These are phyloP conservation scores for Equus przewalskii DNA, from an alignment of 2,113 vertebrate genomes.

Conservation along the genomic window DNA sequence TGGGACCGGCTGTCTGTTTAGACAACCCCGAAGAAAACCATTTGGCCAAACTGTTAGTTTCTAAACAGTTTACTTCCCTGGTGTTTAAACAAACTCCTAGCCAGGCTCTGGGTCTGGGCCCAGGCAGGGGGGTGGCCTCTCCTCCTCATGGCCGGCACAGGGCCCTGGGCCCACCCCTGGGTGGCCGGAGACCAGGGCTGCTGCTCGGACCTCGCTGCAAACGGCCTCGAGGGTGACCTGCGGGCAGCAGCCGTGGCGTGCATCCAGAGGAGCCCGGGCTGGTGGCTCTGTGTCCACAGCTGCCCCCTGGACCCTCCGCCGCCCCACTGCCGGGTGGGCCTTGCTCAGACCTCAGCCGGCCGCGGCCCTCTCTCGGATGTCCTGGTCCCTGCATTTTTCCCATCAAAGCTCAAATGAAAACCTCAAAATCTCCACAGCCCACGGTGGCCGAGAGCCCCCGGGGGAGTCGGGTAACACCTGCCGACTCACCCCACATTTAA, in stretches of 20 bases:
- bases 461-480: not conserved
- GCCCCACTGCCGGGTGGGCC: not conserved
- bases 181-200: not conserved
- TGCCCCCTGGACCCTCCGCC: not conserved
- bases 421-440: not conserved
- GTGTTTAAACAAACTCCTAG: not conserved
- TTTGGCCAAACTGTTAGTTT: conserved; percentile 48
- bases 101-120: not conserved
- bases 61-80: conserved; percentile 36
- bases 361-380: accelerated
- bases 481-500: not conserved
- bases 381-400: not conserved
- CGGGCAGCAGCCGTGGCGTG: not conserved
- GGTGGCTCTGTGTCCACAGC: accelerated
- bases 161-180: accelerated
- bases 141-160: accelerated
- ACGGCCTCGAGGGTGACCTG: not conserved
- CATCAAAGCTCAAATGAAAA: not conserved
- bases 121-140: not conserved
- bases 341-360: not conserved
- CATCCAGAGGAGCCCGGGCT: not conserved
- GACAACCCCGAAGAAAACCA: conserved; percentile 33
- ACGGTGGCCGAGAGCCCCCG: not conserved
- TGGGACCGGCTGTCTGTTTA: not conserved
- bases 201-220: not conserved